Evolutionary conservation across 2,113 vertebrate species (phyloP).

Genomic region (Tachycineta bicolor): DNA sequence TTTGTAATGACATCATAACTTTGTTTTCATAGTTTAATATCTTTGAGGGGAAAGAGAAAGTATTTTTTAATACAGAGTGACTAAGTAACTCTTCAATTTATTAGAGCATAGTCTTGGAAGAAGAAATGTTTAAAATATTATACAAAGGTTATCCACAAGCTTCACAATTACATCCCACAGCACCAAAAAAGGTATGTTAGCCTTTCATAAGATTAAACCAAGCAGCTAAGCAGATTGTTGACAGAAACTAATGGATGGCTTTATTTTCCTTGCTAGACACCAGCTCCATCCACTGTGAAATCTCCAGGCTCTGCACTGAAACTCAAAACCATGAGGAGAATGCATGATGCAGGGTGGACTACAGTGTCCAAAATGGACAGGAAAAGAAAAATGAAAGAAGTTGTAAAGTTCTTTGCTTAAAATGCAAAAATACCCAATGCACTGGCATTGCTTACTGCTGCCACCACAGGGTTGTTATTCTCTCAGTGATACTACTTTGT

Average conservation of each 20-base stretch:
- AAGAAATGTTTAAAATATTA: constrained; percentile 66
- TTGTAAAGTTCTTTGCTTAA: constrained; percentile 79
- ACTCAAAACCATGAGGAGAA: constrained; percentile 81
- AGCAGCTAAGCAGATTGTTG: neutral
- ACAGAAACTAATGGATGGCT: neutral
- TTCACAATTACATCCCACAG: constrained; percentile 21
- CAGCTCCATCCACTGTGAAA: constrained; percentile 64
- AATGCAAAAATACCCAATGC: neutral
- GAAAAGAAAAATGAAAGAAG: constrained; percentile 83
- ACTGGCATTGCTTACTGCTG: neutral
- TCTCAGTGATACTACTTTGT: neutral
- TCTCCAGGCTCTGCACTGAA: constrained; percentile 79
- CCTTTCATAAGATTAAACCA: neutral
- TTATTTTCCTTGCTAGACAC: constrained; percentile 52
- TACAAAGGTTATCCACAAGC: constrained; percentile 50
- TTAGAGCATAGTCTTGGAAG: constrained; percentile 76
- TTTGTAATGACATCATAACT: neutral
- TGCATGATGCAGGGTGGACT: constrained; percentile 86
- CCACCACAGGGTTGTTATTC: neutral
- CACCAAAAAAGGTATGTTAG: constrained; percentile 72
- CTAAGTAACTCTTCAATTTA: constrained; percentile 8
- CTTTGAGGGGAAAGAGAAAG: no score
- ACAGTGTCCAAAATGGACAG: constrained; percentile 81
- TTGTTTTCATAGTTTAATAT: neutral
- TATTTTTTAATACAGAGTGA: neutral